These are phyloP conservation scores for Illadopsis cleaveri DNA, from an alignment of 2,113 vertebrate genomes.

Conservation along the genomic window DNA sequence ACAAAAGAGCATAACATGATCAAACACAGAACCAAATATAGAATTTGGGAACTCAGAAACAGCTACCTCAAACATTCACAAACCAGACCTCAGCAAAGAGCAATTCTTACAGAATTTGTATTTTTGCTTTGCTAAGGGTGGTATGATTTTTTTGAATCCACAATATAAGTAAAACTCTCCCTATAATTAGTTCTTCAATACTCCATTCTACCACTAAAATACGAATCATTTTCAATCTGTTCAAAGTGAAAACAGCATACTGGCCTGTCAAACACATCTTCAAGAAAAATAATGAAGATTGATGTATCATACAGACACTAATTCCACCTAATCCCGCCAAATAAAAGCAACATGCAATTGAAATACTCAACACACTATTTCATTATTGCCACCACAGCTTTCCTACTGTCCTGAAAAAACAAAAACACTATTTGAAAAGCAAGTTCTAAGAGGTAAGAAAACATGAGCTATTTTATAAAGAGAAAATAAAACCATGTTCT, in stretches of 20 bases:
- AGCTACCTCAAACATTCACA: neutral
- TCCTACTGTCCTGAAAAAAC: neutral
- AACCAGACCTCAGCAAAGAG: neutral
- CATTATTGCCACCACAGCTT: neutral
- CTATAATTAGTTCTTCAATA: neutral
- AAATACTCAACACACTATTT: neutral
- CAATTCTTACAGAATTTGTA: neutral
- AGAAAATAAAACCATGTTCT: neutral
- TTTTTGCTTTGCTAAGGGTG: neutral
- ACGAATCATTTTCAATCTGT: neutral
- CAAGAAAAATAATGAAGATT: neutral
- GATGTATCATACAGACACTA: neutral
- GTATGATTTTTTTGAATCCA: neutral
- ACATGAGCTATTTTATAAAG: neutral
- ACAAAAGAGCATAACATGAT: neutral
- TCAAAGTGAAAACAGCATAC: neutral
- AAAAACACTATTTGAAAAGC: neutral
- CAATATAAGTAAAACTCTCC: neutral
- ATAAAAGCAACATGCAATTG: neutral
- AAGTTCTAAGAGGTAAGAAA: neutral
- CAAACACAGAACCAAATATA: neutral
- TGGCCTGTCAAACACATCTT: neutral
- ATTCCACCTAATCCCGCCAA: neutral
- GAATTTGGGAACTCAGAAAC: neutral
- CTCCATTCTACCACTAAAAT: neutral